phyloP scores from a whole-genome alignment of 2,797 vertebrate species.

The Urophycis tenuis region DNA sequence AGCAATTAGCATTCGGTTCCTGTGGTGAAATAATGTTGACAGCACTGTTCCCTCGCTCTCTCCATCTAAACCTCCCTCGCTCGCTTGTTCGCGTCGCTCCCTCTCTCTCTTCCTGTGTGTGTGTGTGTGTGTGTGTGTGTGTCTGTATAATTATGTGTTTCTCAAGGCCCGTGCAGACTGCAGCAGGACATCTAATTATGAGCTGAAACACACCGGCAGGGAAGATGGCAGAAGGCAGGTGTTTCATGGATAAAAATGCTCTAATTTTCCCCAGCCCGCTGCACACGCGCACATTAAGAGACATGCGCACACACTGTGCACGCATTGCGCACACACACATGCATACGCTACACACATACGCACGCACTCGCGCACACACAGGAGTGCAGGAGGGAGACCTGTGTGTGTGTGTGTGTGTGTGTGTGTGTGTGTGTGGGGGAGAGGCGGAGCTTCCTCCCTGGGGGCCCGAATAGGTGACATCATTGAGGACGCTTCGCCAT shows the following conservation, averaged over 20 bases:
- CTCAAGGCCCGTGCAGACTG: slow-evolving; percentile 49
- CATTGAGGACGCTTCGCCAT: slow-evolving; percentile 67
- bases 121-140: slow-evolving; percentile 18
- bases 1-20: slow-evolving; percentile 22
- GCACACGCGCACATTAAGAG: slow-evolving; percentile 30
- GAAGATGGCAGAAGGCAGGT: slow-evolving; percentile 46
- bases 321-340: slow-evolving; percentile 1
- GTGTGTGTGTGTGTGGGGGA: too few species aligned
- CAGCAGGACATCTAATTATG: slow-evolving; percentile 65
- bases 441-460: slow-evolving; percentile 53
- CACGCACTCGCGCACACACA: slow-evolving; percentile 22
- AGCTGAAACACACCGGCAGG: slow-evolving; percentile 48
- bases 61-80: background rate
- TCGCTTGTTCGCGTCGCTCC: background rate
- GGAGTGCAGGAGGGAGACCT: slow-evolving; percentile 17
- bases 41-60: slow-evolving; percentile 8
- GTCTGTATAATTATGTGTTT: slow-evolving; percentile 54
- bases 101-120: slow-evolving; percentile 10
- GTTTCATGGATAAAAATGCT: slow-evolving; percentile 59
- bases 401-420: too few species aligned
- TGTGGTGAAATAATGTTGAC: slow-evolving; percentile 34
- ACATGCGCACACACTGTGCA: slow-evolving; percentile 17
- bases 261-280: slow-evolving; percentile 56
- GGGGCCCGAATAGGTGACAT: slow-evolving; percentile 64
- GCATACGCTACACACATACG: background rate